These are phyloP conservation scores for Chironomus riparius DNA, from an alignment of 2,888 invertebrate species.

Conservation along the genomic window DNA sequence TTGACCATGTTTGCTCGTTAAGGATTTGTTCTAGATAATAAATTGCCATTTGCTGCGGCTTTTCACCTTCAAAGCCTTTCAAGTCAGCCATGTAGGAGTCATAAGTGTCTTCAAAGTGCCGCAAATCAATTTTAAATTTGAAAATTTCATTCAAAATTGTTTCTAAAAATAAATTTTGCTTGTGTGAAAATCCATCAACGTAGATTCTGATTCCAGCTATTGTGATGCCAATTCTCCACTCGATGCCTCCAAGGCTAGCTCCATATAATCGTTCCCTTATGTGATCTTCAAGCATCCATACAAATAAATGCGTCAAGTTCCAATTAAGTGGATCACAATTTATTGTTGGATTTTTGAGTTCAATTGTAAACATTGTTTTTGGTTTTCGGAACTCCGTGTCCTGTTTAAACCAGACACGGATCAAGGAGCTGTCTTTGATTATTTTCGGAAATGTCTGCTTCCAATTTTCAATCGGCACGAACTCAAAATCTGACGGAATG, in stretches of 20 bases:
- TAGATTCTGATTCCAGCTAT: constrained; percentile 59
- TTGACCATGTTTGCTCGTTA: constrained; percentile 73
- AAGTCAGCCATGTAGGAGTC: constrained; percentile 69
- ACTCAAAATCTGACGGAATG: constrained; percentile 65
- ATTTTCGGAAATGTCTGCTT: constrained; percentile 52
- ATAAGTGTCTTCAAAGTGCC: constrained; percentile 66
- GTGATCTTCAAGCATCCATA: constrained; percentile 64
- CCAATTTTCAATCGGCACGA: constrained; percentile 51
- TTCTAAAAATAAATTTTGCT: constrained; percentile 64
- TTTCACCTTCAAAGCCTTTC: constrained; percentile 78
- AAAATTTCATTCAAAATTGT: constrained; percentile 72
- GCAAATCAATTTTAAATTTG: constrained; percentile 62
- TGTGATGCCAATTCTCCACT: constrained; percentile 62
- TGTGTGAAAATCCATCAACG: constrained; percentile 77
- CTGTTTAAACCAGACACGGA: constrained; percentile 80
- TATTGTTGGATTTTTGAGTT: constrained; percentile 58
- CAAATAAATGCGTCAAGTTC: constrained; percentile 68
- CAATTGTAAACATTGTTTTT: constrained; percentile 62
- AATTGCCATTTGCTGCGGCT: constrained; percentile 67
- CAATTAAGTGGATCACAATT: constrained; percentile 68
- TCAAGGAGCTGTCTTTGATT: constrained; percentile 61
- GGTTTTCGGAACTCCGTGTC: constrained; percentile 79
- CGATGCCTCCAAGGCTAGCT: constrained; percentile 77
- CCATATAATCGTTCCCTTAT: constrained; percentile 81
- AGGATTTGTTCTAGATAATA: constrained; percentile 70